A percentile compares a stretch with the other conserved stretches of the same genome.
Conservation (phyloP, 1,140 invertebrate species). For the Homalodisca vitripennis region DNA sequence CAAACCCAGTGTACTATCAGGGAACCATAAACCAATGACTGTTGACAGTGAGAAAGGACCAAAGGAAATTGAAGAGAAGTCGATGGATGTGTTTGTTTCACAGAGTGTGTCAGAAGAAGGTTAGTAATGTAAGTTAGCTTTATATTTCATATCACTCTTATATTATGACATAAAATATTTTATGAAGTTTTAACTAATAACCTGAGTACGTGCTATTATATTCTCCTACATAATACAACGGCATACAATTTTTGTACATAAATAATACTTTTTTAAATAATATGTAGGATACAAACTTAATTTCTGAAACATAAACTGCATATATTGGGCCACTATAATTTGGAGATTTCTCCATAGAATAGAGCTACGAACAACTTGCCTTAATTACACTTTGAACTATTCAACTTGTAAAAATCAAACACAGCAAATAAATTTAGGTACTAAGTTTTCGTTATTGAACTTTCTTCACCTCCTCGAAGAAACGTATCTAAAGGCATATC, state of each 20-base stretch:
- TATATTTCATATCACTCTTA: not conserved
- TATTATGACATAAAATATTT: not conserved
- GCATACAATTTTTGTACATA: not conserved
- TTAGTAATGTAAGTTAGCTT: not conserved
- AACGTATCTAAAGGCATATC: too few relatives aligned
- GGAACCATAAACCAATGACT: not conserved
- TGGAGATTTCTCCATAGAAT: too few relatives aligned
- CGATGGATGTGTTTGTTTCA: not conserved
- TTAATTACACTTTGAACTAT: too few relatives aligned
- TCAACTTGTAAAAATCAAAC: too few relatives aligned
- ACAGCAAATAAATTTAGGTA: too few relatives aligned
- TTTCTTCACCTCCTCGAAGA: too few relatives aligned
- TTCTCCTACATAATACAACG: not conserved
- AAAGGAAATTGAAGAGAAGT: not conserved
- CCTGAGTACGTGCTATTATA: not conserved
- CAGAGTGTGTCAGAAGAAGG: not conserved
- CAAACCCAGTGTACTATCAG: not conserved
- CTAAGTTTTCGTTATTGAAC: too few relatives aligned
- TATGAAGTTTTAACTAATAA: not conserved
- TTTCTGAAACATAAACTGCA: too few relatives aligned
- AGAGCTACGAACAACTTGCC: too few relatives aligned
- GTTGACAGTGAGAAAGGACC: not conserved
- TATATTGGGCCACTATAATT: too few relatives aligned
- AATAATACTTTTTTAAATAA: too few relatives aligned
- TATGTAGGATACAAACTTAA: too few relatives aligned